A percentile compares a stretch with the other conserved stretches of the same genome.
Evolutionary conservation across 1,140 invertebrate species (phyloP).

Genomic region (Rhopalosiphum padi): DNA sequence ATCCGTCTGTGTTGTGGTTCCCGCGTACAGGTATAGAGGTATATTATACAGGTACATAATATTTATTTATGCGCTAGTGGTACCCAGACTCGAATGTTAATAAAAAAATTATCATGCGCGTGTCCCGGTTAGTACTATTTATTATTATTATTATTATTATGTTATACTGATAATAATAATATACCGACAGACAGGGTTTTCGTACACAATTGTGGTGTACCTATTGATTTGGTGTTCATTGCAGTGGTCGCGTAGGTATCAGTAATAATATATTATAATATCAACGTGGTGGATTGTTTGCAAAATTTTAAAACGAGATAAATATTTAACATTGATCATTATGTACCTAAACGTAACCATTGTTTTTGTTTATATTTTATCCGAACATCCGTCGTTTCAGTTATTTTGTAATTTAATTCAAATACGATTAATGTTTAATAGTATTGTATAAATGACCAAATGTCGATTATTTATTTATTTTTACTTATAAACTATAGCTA

Average conservation of each 20-base stretch:
- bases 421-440: background rate
- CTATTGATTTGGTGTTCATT: no score
- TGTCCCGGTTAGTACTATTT: background rate
- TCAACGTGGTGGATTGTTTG: background rate
- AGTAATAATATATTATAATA: background rate
- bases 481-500: no score
- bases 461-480: background rate
- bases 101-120: background rate
- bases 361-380: background rate
- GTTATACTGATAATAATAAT: background rate
- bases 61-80: background rate
- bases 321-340: background rate
- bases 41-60: background rate
- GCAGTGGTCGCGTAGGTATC: background rate
- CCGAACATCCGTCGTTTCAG: background rate
- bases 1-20: background rate
- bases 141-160: background rate
- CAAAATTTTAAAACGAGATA: background rate
- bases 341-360: background rate
- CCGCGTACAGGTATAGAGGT: no score
- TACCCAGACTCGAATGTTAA: background rate
- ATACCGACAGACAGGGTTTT: background rate
- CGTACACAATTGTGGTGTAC: background rate
- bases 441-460: background rate
- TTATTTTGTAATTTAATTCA: background rate